Percentiles rank a stretch among this genome's conserved stretches.
phyloP scores from a whole-genome alignment of 2,888 invertebrate species.

The Ennomos quercinarius region DNA sequence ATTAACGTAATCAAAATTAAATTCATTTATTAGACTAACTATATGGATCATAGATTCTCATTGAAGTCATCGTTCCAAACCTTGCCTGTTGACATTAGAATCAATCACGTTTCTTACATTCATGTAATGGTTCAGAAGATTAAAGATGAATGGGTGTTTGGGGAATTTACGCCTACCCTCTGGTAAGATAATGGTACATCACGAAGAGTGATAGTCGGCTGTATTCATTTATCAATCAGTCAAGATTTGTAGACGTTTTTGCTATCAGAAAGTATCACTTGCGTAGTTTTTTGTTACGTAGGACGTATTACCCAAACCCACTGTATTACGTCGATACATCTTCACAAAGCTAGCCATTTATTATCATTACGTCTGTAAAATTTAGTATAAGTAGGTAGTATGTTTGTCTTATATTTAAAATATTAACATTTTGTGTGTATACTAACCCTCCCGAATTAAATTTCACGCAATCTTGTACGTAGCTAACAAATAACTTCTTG shows the following conservation, averaged over 20 bases:
- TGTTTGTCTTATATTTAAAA: background rate
- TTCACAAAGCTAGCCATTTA: background rate
- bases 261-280: slow-evolving; percentile 22
- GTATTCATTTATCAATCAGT: slow-evolving; percentile 39
- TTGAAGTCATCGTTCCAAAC: background rate
- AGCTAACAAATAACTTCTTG: slow-evolving; percentile 41
- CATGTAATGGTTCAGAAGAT: slow-evolving; percentile 22
- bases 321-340: background rate
- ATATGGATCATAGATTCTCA: background rate
- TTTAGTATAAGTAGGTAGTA: background rate
- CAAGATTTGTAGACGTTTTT: slow-evolving; percentile 26
- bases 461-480: slow-evolving; percentile 39
- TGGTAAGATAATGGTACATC: slow-evolving; percentile 32
- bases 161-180: slow-evolving; percentile 28
- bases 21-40: too few relatives aligned
- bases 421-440: slow-evolving; percentile 15
- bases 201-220: slow-evolving; percentile 31
- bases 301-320: too few relatives aligned
- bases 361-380: background rate
- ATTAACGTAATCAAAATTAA: background rate
- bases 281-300: slow-evolving; percentile 15
- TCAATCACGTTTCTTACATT: slow-evolving; percentile 28
- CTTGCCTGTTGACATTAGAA: slow-evolving; percentile 4
- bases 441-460: slow-evolving; percentile 35
- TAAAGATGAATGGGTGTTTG: slow-evolving; percentile 30